Base-by-base conservation (phyloP, 2,113 vertebrate genomes). In the Sakesphorus luctuosus region DNA sequence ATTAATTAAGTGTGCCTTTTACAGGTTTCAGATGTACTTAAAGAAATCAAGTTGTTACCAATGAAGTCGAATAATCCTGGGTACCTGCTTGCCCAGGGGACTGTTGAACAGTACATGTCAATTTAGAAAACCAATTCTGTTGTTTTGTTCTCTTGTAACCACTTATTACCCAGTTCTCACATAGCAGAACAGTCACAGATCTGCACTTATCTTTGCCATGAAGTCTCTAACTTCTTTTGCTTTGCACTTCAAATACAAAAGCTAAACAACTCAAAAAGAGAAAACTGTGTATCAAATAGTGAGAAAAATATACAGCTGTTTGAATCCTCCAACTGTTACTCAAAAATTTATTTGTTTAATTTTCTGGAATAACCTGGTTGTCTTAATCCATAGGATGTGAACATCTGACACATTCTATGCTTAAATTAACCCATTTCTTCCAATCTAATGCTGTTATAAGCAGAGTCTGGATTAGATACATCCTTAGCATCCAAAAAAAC, bases 391-490 rank as follows among this genome's bases (percentile, higher is more conserved):
- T 20, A 84, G 76, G 35, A 92, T 77, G 26, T 69, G 63, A 96
- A 95, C 83, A 86, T 68, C 52, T 90, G 86, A 96, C 44, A 80
- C 0, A 0, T 53, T 67, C 43, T 67, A 38, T 91, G 58, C 74
- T 95, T 93, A 40, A 93, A 94, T 84, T 91, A 94, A 89, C 46
- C 28, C 18, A 50, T 79, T 89, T 96, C 33, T 91, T 86, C 47
- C 8, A 18, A 38, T 61, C 83, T 85, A 85, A 85, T 55, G 77
- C 78, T 76, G 38, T 71, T 50, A 79, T 5, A 82, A 79, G 43
- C 31, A 87, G 9, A 79, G 53, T 61, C 36, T 46, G 31, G 28
- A 72, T 53, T 38, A 91, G 24, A 36, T 53, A 84, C 6, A 84
- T 56, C 9, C 31, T 31, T 21, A 72, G 31, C 35, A 65, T 52